Evolutionary conservation across 92 coral and sea anemone species (phyloP).

Genomic region (Phenganax marumi): DNA sequence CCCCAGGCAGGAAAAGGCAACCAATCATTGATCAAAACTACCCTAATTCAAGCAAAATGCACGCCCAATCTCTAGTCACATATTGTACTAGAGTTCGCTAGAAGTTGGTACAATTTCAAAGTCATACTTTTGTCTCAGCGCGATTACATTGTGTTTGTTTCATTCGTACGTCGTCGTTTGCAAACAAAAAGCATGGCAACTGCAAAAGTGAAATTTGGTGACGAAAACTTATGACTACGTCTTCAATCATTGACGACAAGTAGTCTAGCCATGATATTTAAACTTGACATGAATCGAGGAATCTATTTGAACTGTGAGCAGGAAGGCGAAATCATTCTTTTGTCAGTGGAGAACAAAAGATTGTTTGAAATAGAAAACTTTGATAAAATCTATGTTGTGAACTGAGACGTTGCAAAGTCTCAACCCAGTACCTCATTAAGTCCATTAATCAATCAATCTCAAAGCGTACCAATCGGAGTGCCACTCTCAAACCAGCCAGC

Average conservation of each 20-base stretch:
- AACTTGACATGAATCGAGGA: conserved; percentile 40
- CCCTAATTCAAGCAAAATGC: too few species aligned
- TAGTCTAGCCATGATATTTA: conserved; percentile 41
- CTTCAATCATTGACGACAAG: conserved; percentile 13
- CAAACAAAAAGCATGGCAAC: not conserved
- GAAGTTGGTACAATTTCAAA: too few species aligned
- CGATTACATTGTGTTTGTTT: too few species aligned
- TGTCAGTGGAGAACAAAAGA: conserved; percentile 20
- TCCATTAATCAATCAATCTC: not conserved
- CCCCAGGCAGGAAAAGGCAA: too few species aligned
- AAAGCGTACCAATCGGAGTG: not conserved
- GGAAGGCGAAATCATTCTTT: conserved; percentile 49
- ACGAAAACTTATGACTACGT: not conserved
- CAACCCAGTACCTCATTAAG: not conserved
- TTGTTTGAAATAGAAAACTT: conserved; percentile 33
- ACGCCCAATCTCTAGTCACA: too few species aligned
- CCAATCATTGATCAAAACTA: too few species aligned
- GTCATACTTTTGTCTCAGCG: too few species aligned
- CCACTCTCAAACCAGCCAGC: conserved; percentile 8
- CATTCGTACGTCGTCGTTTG: not conserved
- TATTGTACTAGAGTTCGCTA: too few species aligned
- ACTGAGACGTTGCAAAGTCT: conserved; percentile 21
- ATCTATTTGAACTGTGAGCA: conserved; percentile 35
- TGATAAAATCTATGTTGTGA: conserved; percentile 42
- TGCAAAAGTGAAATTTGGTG: conserved; percentile 19